Evolutionary conservation across 2,888 invertebrate genomes (phyloP).

Genomic region (Myopa tessellatipennis): DNA sequence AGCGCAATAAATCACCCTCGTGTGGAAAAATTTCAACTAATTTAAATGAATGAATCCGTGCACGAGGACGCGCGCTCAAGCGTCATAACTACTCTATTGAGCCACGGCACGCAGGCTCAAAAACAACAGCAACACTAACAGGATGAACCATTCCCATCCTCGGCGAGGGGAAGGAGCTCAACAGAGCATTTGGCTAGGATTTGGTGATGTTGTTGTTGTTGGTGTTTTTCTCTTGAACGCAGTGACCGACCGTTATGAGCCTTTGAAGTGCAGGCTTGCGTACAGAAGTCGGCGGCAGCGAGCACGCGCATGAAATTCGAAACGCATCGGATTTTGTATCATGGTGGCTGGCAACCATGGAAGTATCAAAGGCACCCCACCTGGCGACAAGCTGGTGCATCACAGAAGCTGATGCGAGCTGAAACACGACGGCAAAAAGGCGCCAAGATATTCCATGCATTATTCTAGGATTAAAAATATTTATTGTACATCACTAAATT

Average conservation of each 20-base stretch:
- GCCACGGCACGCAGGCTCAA: neutral
- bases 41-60: constrained; percentile 30
- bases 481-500: no score
- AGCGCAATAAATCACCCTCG: constrained; percentile 16
- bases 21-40: constrained; percentile 32
- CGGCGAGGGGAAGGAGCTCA: neutral
- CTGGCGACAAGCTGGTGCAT: neutral
- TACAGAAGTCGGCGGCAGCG: neutral
- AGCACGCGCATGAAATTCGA: constrained; percentile 33
- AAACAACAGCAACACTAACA: neutral
- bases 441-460: no score
- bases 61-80: constrained; percentile 10
- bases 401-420: neutral
- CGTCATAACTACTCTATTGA: neutral
- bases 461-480: no score
- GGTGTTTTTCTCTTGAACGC: constrained; percentile 1
- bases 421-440: neutral
- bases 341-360: neutral
- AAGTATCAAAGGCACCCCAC: neutral
- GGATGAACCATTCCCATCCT: no score
- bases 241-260: neutral
- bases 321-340: constrained; percentile 25
- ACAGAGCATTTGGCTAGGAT: constrained; percentile 7
- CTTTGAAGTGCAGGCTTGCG: neutral
- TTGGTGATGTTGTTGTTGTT: neutral